Evolutionary conservation across 92 coral and sea anemone genomes (phyloP).

Genomic region (Epizoanthus ramosus): DNA sequence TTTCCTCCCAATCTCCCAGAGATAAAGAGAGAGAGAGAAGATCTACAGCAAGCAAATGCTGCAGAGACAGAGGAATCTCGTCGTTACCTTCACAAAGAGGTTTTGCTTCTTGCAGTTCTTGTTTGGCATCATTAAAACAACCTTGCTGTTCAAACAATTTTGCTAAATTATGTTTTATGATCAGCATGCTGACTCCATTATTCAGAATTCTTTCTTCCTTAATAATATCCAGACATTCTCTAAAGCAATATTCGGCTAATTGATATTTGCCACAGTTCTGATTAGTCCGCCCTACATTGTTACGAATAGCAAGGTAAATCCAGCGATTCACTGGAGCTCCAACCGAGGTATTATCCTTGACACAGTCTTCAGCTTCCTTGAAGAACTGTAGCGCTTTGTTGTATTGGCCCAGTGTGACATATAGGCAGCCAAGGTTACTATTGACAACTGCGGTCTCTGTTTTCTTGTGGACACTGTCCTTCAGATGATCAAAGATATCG

Average conservation of each 20-base stretch:
- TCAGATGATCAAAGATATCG: neutral
- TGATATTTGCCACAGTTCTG: neutral
- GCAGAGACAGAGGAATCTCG: neutral
- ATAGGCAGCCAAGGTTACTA: neutral
- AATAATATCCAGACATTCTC: neutral
- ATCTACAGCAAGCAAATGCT: neutral
- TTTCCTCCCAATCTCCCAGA: neutral
- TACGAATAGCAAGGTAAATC: neutral
- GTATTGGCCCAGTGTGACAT: neutral
- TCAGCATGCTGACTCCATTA: neutral
- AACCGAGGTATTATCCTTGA: too few relatives aligned
- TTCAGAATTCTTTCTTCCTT: neutral
- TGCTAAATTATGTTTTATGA: neutral
- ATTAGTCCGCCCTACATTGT: conserved; percentile 8
- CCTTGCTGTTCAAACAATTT: neutral
- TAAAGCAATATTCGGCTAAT: neutral
- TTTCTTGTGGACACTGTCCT: neutral
- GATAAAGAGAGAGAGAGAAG: neutral
- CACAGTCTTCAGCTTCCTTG: neutral
- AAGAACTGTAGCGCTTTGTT: neutral
- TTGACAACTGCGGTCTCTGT: neutral
- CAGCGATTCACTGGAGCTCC: too few relatives aligned
- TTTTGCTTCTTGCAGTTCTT: neutral
- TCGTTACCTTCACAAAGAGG: neutral
- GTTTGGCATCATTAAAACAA: neutral